phyloP scores from a whole-genome alignment of 2,888 invertebrate species.

The Adelphocoris suturalis region DNA sequence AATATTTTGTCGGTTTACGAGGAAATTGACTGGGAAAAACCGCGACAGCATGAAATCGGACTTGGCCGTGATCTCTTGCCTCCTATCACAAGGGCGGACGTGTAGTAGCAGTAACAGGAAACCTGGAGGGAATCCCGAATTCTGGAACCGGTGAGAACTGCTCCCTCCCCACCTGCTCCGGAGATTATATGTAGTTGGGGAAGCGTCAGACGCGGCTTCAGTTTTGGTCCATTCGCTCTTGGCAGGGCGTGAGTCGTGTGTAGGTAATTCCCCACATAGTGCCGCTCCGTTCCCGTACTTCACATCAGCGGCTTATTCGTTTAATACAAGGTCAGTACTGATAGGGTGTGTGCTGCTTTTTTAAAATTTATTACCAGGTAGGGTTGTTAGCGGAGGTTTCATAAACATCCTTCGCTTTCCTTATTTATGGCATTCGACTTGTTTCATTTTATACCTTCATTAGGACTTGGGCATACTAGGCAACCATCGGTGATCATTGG shows the following conservation, averaged over 20 bases:
- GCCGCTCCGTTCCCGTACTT: no score
- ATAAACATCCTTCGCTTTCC: no score
- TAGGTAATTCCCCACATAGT: not conserved
- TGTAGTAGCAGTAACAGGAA: not conserved
- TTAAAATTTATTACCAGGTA: no score
- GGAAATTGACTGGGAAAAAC: not conserved
- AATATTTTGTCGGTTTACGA: not conserved
- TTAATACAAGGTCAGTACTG: no score
- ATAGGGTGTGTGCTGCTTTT: no score
- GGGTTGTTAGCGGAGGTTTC: no score
- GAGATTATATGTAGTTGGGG: conserved; percentile 5
- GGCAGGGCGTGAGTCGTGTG: no score
- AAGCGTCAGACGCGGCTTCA: not conserved
- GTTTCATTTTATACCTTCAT: no score
- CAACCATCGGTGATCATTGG: no score
- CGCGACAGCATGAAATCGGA: not conserved
- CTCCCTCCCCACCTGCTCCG: not conserved
- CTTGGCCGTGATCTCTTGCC: not conserved
- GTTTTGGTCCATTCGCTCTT: not conserved
- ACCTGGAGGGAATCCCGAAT: not conserved
- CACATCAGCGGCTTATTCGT: no score
- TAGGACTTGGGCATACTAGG: no score
- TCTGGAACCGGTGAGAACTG: not conserved
- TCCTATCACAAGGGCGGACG: not conserved
- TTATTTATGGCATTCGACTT: no score